Conservation (phyloP, 2,888 invertebrate species). For the Calephelis perditalis region DNA sequence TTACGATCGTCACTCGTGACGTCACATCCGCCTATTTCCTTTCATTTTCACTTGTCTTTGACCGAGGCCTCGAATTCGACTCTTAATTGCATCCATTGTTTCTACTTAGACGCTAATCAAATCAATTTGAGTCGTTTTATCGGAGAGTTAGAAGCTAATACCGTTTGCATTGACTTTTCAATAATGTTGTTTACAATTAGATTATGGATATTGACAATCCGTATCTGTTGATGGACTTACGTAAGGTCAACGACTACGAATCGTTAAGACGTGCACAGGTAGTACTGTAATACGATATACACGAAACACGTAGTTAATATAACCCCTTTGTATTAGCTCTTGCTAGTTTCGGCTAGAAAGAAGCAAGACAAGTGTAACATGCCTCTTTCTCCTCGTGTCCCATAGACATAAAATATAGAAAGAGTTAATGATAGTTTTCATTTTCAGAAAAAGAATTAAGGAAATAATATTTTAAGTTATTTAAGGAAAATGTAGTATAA, state of each 20-base stretch:
- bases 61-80: slow-evolving; percentile 63
- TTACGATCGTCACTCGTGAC: slow-evolving; percentile 38
- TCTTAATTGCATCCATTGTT: slow-evolving; percentile 41
- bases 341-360: no score
- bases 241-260: slow-evolving; percentile 6
- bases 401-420: no score
- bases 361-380: no score
- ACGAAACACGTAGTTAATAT: not conserved
- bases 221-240: slow-evolving; percentile 17
- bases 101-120: slow-evolving; percentile 11
- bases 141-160: slow-evolving; percentile 10
- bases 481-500: no score
- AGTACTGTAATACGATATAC: not conserved
- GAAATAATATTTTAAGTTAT: no score
- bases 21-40: slow-evolving; percentile 66
- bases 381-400: no score
- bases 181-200: slow-evolving; percentile 13
- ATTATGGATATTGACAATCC: slow-evolving; percentile 16
- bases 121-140: not conserved
- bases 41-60: slow-evolving; percentile 74
- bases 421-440: no score
- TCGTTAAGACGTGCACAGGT: not conserved
- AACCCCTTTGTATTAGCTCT: not conserved
- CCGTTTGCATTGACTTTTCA: not conserved
- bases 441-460: no score